phyloP scores from a whole-genome alignment of 2,797 vertebrate genomes.

The Neosilurus mollespiculum region DNA sequence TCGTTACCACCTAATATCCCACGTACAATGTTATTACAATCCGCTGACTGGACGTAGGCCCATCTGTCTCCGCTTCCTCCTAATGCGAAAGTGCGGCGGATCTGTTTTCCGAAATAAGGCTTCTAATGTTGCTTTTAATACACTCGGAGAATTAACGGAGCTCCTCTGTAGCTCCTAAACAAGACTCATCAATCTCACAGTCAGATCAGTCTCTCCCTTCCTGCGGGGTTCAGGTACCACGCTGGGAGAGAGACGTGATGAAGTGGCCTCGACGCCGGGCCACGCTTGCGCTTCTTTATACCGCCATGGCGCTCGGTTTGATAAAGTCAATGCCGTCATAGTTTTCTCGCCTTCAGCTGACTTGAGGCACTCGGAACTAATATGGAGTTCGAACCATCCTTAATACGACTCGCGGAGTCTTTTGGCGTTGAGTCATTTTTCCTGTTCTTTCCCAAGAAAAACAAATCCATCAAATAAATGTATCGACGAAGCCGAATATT shows the following conservation, averaged over 20 bases:
- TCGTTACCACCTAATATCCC: not conserved
- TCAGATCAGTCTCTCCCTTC: slow-evolving; percentile 45
- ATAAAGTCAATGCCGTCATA: slow-evolving; percentile 53
- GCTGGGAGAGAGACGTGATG: slow-evolving; percentile 50
- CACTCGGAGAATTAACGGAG: slow-evolving; percentile 27
- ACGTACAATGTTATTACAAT: slow-evolving; percentile 1
- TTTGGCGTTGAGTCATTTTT: not conserved
- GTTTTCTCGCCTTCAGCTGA: slow-evolving; percentile 46
- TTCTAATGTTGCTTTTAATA: slow-evolving; percentile 47
- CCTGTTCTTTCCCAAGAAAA: not conserved
- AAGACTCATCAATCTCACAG: slow-evolving; percentile 51
- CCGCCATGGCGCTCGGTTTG: slow-evolving; percentile 48
- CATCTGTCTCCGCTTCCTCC: slow-evolving; percentile 2
- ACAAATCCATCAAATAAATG: not conserved
- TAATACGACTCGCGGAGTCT: slow-evolving; percentile 24
- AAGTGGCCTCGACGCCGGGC: slow-evolving; percentile 44
- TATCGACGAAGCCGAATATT: slow-evolving; percentile 6
- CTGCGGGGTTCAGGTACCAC: slow-evolving; percentile 29
- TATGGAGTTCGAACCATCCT: slow-evolving; percentile 47
- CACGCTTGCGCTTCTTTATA: slow-evolving; percentile 46
- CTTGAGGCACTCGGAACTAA: slow-evolving; percentile 49
- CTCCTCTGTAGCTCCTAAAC: slow-evolving; percentile 32
- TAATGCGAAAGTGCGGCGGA: not conserved
- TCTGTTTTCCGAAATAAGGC: not conserved
- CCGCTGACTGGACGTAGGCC: not conserved